phyloP scores from a whole-genome alignment of 2,113 vertebrate species.

The Alectura lathami region DNA sequence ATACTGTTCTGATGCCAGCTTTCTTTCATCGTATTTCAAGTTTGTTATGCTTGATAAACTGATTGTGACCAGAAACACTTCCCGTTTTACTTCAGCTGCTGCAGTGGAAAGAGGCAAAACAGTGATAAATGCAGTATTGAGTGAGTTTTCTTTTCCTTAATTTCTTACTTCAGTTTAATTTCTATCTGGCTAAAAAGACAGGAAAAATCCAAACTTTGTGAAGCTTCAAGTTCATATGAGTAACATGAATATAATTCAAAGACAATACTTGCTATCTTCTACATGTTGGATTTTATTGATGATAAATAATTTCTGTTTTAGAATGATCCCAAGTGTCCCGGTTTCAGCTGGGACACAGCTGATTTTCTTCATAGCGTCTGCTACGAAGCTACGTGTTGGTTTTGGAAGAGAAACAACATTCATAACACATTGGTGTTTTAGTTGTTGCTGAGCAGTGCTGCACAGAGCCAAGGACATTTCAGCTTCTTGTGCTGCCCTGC shows the following conservation, averaged over 20 bases:
- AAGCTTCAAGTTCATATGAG: neutral
- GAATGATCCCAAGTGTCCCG: neutral
- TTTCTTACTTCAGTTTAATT: neutral
- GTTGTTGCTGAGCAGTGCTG: no score
- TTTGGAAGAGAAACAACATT: no score
- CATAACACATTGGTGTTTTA: no score
- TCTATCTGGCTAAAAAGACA: neutral
- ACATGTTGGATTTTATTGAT: neutral
- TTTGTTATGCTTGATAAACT: constrained; percentile 30
- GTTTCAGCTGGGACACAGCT: no score
- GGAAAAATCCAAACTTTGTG: neutral
- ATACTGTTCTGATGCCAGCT: neutral
- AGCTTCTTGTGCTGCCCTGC: no score
- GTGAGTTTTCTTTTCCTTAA: neutral
- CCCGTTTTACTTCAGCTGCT: neutral
- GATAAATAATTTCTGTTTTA: neutral
- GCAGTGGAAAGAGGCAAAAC: neutral
- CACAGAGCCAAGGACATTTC: no score
- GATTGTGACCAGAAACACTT: neutral
- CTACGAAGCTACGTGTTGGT: no score
- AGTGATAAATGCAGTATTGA: fast-evolving
- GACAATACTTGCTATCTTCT: neutral
- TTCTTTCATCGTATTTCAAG: neutral
- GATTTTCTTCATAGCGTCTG: no score
- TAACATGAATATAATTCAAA: neutral